phyloP scores from a whole-genome alignment of 2,888 invertebrate species.

The Leucozona laternaria region DNA sequence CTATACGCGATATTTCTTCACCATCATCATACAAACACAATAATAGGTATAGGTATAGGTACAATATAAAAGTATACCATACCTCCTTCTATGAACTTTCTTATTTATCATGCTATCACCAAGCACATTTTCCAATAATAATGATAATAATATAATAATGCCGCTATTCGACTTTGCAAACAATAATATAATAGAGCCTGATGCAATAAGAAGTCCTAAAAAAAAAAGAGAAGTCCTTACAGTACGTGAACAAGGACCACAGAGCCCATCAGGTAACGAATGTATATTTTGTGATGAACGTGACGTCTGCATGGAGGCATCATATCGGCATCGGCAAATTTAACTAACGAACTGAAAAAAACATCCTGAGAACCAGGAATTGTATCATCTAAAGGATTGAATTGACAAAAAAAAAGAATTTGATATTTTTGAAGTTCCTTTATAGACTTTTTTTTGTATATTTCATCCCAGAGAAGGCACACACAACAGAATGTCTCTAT shows the following conservation, averaged over 20 bases:
- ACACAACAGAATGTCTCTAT: not conserved
- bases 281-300: slow-evolving; percentile 67
- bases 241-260: slow-evolving; percentile 72
- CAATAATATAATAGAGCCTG: slow-evolving; percentile 65
- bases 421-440: slow-evolving; percentile 52
- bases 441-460: slow-evolving; percentile 13
- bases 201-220: slow-evolving; percentile 24
- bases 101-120: not conserved
- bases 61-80: not conserved
- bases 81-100: not conserved
- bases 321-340: slow-evolving; percentile 70
- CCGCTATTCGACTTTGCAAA: slow-evolving; percentile 61
- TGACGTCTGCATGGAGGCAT: slow-evolving; percentile 66
- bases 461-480: not conserved
- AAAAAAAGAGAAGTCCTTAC: slow-evolving; percentile 50
- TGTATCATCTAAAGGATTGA: slow-evolving; percentile 72
- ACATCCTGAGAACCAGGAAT: slow-evolving; percentile 56
- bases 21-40: not conserved
- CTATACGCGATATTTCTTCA: not conserved
- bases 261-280: slow-evolving; percentile 69
- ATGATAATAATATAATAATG: slow-evolving; percentile 73
- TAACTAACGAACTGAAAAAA: slow-evolving; percentile 74
- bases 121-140: slow-evolving; percentile 52
- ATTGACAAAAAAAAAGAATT: slow-evolving; percentile 61
- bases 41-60: not conserved